Conservation (phyloP, 2,113 vertebrate species). For the Platysternon megacephalum region DNA sequence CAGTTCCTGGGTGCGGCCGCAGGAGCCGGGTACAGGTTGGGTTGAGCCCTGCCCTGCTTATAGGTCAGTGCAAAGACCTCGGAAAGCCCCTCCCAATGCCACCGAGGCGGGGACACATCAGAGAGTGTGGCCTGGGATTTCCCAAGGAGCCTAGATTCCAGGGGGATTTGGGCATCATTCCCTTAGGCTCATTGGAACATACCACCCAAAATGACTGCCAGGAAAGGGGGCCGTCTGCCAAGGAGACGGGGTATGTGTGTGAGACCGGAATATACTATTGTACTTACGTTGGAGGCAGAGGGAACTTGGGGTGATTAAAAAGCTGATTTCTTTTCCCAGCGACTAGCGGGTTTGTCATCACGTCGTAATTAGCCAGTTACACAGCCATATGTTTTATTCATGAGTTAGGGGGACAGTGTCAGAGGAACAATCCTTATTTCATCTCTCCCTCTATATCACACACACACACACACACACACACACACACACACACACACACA, state of each 20-base stretch:
- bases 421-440: slow-evolving; percentile 61
- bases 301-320: slow-evolving; percentile 51
- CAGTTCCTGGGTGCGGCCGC: too few species aligned
- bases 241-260: neutral
- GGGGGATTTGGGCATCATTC: neutral
- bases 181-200: neutral
- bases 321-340: slow-evolving; percentile 60
- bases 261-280: slow-evolving; percentile 21
- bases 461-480: too few species aligned
- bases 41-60: neutral
- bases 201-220: neutral
- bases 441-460: slow-evolving; percentile 62
- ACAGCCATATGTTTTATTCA: slow-evolving; percentile 75
- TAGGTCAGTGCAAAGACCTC: neutral
- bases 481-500: neutral
- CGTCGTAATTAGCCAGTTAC: slow-evolving; percentile 74
- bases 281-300: slow-evolving; percentile 8
- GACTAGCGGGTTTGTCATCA: slow-evolving; percentile 65
- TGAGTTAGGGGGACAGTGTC: slow-evolving; percentile 68
- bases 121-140: neutral
- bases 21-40: neutral
- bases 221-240: neutral
- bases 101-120: too few species aligned
- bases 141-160: neutral
- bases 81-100: neutral